These are phyloP conservation scores for Condylura cristata DNA, from an alignment of 2,113 vertebrate genomes.

Conservation along the genomic window DNA sequence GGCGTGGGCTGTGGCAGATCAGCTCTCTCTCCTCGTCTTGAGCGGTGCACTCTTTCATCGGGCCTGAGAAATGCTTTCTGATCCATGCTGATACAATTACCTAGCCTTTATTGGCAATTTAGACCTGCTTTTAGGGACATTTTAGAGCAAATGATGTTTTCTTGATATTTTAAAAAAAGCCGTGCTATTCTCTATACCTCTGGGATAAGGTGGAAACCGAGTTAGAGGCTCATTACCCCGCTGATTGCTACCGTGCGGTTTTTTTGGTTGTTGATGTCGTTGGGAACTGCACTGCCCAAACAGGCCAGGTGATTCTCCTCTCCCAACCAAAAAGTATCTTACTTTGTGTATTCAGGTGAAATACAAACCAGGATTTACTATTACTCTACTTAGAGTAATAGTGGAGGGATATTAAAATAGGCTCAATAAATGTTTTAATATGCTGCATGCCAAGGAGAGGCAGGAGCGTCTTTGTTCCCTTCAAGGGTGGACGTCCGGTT, in stretches of 20 bases:
- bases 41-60: slow-evolving; percentile 86
- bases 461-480: slow-evolving; percentile 62
- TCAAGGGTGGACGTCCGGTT: slow-evolving; percentile 37
- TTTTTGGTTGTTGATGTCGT: slow-evolving; percentile 63
- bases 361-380: slow-evolving; percentile 70
- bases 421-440: slow-evolving; percentile 75
- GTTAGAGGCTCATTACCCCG: slow-evolving; percentile 90
- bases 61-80: slow-evolving; percentile 91
- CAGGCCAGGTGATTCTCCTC: slow-evolving; percentile 67
- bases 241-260: slow-evolving; percentile 87
- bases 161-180: slow-evolving; percentile 89
- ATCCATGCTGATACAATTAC: slow-evolving; percentile 93
- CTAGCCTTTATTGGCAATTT: slow-evolving; percentile 92
- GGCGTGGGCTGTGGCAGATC: slow-evolving; percentile 73
- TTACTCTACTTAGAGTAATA: slow-evolving; percentile 64
- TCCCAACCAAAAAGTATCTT: slow-evolving; percentile 57
- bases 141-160: slow-evolving; percentile 92
- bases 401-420: slow-evolving; percentile 73
- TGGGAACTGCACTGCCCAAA: slow-evolving; percentile 77
- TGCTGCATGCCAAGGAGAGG: slow-evolving; percentile 59
- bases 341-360: slow-evolving; percentile 76
- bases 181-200: slow-evolving; percentile 88
- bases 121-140: slow-evolving; percentile 92
- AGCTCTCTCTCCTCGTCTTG: slow-evolving; percentile 79
- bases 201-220: slow-evolving; percentile 90